These are phyloP conservation scores for Cabera pusaria DNA, from an alignment of 2,888 invertebrate genomes.

Conservation along the genomic window DNA sequence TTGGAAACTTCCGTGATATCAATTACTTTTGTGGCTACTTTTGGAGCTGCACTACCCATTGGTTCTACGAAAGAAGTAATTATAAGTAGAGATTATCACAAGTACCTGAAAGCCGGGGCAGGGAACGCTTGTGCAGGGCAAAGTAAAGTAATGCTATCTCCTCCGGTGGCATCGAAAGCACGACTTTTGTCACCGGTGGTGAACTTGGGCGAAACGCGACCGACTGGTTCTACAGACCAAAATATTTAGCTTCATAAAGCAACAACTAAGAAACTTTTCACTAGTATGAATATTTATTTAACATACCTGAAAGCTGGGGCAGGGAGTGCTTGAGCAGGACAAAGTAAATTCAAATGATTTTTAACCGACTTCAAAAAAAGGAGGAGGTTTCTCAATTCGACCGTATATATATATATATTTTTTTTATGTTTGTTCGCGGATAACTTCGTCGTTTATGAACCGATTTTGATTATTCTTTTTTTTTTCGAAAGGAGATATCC, in stretches of 20 bases:
- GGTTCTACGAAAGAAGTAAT: conserved; percentile 80
- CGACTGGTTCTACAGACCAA: conserved; percentile 84
- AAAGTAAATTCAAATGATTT: no score
- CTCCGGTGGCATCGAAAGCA: conserved; percentile 82
- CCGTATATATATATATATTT: no score
- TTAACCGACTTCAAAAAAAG: no score
- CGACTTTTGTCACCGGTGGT: conserved; percentile 85
- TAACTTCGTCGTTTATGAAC: no score
- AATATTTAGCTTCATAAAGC: conserved; percentile 7
- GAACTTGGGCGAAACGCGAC: conserved; percentile 87
- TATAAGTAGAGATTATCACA: conserved; percentile 19
- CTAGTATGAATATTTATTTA: not conserved
- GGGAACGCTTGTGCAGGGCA: conserved; percentile 92
- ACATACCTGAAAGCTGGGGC: conserved; percentile 85
- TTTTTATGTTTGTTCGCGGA: no score
- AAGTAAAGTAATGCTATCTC: conserved; percentile 81
- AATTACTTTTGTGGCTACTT: conserved; percentile 84
- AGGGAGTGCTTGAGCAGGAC: conserved; percentile 90
- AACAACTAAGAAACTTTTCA: no score
- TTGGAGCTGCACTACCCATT: conserved; percentile 87
- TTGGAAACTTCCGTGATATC: conserved; percentile 66
- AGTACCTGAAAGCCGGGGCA: conserved; percentile 85
- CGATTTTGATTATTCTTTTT: no score
- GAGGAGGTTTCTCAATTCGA: no score
- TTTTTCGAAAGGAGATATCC: no score